Percentiles rank a stretch among this genome's conserved stretches.
These are phyloP conservation scores for Pollachius pollachius DNA, from an alignment of 2,113 vertebrate species.

Conservation along the genomic window DNA sequence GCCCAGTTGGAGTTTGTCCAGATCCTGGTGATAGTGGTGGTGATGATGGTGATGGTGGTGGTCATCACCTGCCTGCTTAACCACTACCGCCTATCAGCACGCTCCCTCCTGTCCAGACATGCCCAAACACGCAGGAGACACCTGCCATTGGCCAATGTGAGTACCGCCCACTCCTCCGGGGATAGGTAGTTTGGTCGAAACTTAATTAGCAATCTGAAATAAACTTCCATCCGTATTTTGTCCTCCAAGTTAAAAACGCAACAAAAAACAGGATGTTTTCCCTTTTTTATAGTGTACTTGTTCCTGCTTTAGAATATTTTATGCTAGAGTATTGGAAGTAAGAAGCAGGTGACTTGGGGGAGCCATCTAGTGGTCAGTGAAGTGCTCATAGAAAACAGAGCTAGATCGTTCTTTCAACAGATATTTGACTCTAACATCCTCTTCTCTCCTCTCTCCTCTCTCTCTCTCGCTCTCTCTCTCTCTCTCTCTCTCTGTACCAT, in stretches of 20 bases:
- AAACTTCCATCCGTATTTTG: no score
- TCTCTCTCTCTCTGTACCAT: neutral
- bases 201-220: neutral
- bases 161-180: constrained; percentile 36
- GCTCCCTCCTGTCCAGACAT: constrained; percentile 87
- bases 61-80: constrained; percentile 95
- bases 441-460: neutral
- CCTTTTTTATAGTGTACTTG: no score
- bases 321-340: no score
- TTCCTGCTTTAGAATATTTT: no score
- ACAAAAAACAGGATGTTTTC: no score
- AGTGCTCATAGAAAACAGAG: neutral
- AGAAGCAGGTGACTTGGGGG: constrained; percentile 29
- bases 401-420: neutral
- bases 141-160: constrained; percentile 86
- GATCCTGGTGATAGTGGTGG: constrained; percentile 95
- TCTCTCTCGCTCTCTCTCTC: neutral
- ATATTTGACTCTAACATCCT: neutral
- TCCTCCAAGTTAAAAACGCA: no score
- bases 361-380: constrained; percentile 37
- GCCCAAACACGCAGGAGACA: constrained; percentile 80
- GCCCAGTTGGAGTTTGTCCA: constrained; percentile 97
- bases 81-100: constrained; percentile 91
- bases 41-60: constrained; percentile 98
- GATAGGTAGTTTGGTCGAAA: neutral